A percentile compares a stretch with the other conserved stretches of the same genome.
Evolutionary conservation across 2,113 vertebrate species (phyloP).

Genomic region (Chroicocephalus ridibundus): DNA sequence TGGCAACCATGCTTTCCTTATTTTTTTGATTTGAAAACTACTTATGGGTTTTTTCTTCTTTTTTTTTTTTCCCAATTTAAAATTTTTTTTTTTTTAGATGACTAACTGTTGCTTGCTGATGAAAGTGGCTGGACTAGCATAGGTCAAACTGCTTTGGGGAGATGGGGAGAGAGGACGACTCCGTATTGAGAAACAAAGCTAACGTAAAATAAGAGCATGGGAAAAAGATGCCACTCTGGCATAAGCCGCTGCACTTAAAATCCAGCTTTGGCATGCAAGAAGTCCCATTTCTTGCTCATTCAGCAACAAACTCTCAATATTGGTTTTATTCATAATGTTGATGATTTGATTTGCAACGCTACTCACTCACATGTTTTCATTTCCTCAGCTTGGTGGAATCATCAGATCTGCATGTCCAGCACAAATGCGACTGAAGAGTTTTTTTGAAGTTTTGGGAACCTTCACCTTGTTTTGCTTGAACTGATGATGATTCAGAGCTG

Average conservation of each 20-base stretch:
- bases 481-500: background rate
- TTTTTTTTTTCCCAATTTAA: background rate
- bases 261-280: background rate
- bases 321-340: background rate
- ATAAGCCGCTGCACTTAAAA: background rate
- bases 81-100: background rate
- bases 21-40: background rate
- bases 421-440: background rate
- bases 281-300: background rate
- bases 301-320: background rate
- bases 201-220: background rate
- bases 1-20: background rate
- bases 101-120: background rate
- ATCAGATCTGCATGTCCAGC: background rate
- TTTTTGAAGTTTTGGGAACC: background rate
- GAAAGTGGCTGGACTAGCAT: background rate
- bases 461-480: background rate
- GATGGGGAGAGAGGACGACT: background rate
- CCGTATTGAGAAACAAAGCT: background rate
- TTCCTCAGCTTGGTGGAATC: background rate
- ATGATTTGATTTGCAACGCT: background rate
- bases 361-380: background rate
- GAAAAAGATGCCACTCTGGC: background rate
- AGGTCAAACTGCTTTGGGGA: background rate
- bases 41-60: background rate